Conservation (phyloP, 1,140 invertebrate genomes). For the Bombus balteatus region DNA sequence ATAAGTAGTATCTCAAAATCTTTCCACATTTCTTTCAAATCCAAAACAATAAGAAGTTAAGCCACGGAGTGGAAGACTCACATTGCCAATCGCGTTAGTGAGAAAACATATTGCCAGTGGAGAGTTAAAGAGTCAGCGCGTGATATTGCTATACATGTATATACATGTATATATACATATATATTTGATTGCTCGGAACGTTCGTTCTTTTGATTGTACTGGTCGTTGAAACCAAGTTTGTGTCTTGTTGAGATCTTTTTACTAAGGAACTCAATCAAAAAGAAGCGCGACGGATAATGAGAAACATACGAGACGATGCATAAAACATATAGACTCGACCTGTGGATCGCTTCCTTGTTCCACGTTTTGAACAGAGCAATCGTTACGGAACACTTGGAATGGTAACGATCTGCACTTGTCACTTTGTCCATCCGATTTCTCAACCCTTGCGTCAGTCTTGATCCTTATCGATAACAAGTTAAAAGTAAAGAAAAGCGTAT, state of each 20-base stretch:
- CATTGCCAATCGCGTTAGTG: too few relatives aligned
- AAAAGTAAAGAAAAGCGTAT: background rate
- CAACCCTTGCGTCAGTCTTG: too few relatives aligned
- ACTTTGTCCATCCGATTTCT: background rate
- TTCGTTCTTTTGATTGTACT: slow-evolving; percentile 70
- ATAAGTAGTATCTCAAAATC: too few relatives aligned
- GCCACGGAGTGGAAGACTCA: too few relatives aligned
- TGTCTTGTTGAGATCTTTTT: slow-evolving; percentile 63
- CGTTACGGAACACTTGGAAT: slow-evolving; percentile 1
- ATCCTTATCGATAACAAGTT: background rate
- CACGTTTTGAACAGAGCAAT: background rate
- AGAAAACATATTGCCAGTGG: too few relatives aligned
- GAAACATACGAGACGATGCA: background rate
- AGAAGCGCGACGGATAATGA: slow-evolving; percentile 11
- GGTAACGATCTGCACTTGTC: background rate
- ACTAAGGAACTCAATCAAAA: slow-evolving; percentile 34
- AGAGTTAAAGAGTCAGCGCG: too few relatives aligned
- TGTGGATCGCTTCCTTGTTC: slow-evolving; percentile 5
- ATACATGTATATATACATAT: background rate
- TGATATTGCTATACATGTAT: background rate
- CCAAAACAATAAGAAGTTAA: too few relatives aligned
- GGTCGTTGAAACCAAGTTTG: slow-evolving; percentile 61
- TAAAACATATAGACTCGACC: slow-evolving; percentile 4
- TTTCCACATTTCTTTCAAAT: too few relatives aligned
- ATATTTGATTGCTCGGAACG: slow-evolving; percentile 67